phyloP scores from a whole-genome alignment of 2,113 vertebrate species.

The cat (Felis catus) region DNA sequence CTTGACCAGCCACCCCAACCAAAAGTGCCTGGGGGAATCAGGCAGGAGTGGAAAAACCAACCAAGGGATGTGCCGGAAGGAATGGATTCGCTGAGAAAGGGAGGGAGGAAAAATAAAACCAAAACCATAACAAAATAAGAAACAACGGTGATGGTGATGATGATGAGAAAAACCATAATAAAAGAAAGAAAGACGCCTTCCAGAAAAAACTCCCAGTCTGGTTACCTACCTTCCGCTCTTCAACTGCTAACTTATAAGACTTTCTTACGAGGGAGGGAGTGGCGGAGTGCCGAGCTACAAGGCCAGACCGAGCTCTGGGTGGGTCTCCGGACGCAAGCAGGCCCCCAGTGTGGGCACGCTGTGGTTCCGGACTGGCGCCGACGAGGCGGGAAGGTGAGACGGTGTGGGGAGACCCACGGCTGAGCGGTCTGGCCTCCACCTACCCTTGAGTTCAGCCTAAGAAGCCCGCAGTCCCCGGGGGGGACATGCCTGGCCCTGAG shows the following conservation, averaged over 20 bases:
- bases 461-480: constrained; percentile 68
- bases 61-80: constrained; percentile 6
- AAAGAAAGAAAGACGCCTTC: constrained; percentile 84
- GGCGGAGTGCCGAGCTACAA: constrained; percentile 75
- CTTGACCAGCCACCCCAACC: constrained; percentile 77
- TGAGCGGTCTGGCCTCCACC: constrained; percentile 85
- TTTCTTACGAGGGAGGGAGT: constrained; percentile 91
- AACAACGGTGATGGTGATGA: constrained; percentile 72
- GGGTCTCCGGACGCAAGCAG: constrained; percentile 75
- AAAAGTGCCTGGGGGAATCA: not conserved
- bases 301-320: constrained; percentile 83
- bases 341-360: not conserved
- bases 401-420: constrained; percentile 82
- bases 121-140: constrained; percentile 67
- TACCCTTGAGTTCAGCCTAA: constrained; percentile 83
- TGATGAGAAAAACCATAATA: constrained; percentile 81
- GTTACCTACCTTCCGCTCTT: constrained; percentile 97
- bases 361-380: not conserved
- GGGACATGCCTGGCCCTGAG: constrained; percentile 79
- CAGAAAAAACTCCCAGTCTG: constrained; percentile 82
- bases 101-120: constrained; percentile 39
- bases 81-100: constrained; percentile 50
- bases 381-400: not conserved
- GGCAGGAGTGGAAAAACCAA: constrained; percentile 29
- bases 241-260: constrained; percentile 93